Base-by-base conservation (phyloP, 2,888 invertebrate species). In the Leptinotarsa haldemani region DNA sequence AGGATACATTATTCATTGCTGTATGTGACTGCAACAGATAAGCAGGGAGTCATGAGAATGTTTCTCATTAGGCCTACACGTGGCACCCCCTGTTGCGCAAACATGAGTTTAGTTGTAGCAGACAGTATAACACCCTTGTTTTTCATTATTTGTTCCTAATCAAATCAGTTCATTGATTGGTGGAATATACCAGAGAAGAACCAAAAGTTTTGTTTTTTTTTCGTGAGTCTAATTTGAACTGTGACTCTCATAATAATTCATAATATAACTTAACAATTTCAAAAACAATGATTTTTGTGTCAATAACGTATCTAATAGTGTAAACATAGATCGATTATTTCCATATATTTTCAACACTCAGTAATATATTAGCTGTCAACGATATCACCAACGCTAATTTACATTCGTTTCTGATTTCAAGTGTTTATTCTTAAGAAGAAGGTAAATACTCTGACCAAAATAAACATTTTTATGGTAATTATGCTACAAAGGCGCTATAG, bases 401-500 rank as follows among this genome's bases (percentile, higher is more conserved):
- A 47, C 25, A 4, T 25, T 50, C 65, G 50, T 16, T 52, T 66
- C 25, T 66, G 22, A 66, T 47, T 66, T 50, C 25, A 0, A 66
- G 65, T 48, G 50, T 52, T 52, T 52, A 66, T 50, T 50, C 47
- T n/a, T 3, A 15, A 50, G 16, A 16, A 53, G 22, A 70, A 72
- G 50, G 69, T 74, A 77, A 77, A 77, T 74, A 77, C 63, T 52
- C 71, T 40, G 68, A 16, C 64, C 56, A 77, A 74, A 75, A 74
- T 72, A 70, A 77, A 77, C 75, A 77, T 65, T 67, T 65, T 52
- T 53, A 75, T 73, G 77, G 74, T 67, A 77, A 75, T 77, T 77
- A 74, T 77, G 75, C 72, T 75, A 77, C 74, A 75, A 75, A 77
- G 77, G 74, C 72, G 72, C 72, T 73, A 70, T 40, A 52, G 52